A percentile compares a stretch with the other conserved stretches of the same genome.
Evolutionary conservation across 2,888 invertebrate species (phyloP).

Genomic region (Tinea semifulvella): DNA sequence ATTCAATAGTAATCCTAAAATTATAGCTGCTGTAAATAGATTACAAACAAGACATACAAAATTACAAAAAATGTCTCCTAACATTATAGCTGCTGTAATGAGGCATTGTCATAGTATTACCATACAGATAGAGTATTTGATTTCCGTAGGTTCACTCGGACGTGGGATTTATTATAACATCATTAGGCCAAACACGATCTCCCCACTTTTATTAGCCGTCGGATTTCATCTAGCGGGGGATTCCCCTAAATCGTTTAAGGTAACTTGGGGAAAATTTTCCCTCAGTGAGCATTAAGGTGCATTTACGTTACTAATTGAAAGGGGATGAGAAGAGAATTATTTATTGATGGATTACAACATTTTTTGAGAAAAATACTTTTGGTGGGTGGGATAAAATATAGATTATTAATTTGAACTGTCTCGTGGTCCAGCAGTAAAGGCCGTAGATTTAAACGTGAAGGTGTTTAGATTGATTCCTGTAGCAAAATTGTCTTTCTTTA

Average conservation of each 20-base stretch:
- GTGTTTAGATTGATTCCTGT: too few relatives aligned
- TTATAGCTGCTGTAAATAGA: too few relatives aligned
- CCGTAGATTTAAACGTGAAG: too few relatives aligned
- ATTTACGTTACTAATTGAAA: constrained; percentile 55
- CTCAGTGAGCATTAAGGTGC: constrained; percentile 47
- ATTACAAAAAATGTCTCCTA: neutral
- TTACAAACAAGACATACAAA: too few relatives aligned
- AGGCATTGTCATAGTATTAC: neutral
- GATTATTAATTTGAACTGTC: too few relatives aligned
- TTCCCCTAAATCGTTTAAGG: constrained; percentile 53
- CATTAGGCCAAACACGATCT: constrained; percentile 22
- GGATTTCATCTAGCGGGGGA: constrained; percentile 36
- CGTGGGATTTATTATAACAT: constrained; percentile 26
- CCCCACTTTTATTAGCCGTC: constrained; percentile 25
- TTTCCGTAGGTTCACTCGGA: neutral
- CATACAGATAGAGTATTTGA: constrained; percentile 4
- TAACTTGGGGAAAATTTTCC: constrained; percentile 31
- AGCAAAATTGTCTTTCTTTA: too few relatives aligned
- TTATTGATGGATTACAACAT: constrained; percentile 1
- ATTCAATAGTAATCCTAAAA: too few relatives aligned
- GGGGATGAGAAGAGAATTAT: constrained; percentile 16
- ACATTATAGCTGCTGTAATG: too few relatives aligned
- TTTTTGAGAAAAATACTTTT: too few relatives aligned
- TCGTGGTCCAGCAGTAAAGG: too few relatives aligned
- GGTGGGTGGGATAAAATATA: too few relatives aligned